phyloP scores from a whole-genome alignment of 37 sponge, comb jelly and placozoan species.

The Ianthella basta region DNA sequence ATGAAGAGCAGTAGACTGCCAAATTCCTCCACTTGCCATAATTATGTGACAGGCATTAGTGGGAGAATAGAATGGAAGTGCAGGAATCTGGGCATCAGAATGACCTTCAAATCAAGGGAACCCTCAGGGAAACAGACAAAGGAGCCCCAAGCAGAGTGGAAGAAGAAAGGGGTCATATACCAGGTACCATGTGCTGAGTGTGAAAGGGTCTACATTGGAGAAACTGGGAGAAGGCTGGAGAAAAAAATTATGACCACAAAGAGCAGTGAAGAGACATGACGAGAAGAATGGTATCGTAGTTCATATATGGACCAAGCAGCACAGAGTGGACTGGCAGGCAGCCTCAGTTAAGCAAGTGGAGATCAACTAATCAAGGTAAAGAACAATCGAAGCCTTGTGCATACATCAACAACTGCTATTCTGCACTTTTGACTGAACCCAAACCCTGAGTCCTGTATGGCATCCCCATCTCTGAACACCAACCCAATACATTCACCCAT shows the following conservation, averaged over 20 bases:
- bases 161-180: neutral
- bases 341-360: neutral
- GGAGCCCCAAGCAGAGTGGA: conserved; percentile 18
- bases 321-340: conserved; percentile 5
- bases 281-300: neutral
- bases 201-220: neutral
- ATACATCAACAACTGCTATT: neutral
- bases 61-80: too few species aligned
- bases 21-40: too few species aligned
- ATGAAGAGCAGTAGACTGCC: too few species aligned
- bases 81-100: too few species aligned
- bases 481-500: neutral
- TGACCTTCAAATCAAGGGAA: neutral
- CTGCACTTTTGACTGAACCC: neutral
- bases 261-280: neutral
- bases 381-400: neutral
- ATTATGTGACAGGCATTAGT: too few species aligned
- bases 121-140: neutral
- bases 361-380: neutral
- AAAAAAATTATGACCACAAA: neutral
- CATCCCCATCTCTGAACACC: neutral
- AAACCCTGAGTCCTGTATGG: neutral
- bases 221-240: neutral
- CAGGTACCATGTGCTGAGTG: conserved; percentile 7
- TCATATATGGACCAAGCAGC: conserved; percentile 2